Evolutionary conservation across 2,888 invertebrate genomes (phyloP).

Genomic region (Chelonus formosanus): DNA sequence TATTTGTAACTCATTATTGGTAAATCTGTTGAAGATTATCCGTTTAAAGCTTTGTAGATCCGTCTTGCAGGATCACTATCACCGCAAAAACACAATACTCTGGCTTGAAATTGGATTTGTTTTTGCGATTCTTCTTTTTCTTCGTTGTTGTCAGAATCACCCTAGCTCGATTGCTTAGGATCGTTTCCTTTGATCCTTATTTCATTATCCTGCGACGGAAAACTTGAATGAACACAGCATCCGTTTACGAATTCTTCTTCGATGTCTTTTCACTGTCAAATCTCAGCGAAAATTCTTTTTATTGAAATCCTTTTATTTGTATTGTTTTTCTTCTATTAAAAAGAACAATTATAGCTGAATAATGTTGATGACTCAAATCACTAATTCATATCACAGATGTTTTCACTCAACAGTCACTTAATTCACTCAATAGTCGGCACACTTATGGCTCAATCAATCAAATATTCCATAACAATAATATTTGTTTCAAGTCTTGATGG

Average conservation of each 20-base stretch:
- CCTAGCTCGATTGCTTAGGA: conserved; percentile 34
- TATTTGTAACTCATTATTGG: conserved; percentile 37
- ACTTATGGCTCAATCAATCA: too few relatives aligned
- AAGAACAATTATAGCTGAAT: too few relatives aligned
- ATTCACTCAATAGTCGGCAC: neutral
- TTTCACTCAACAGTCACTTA: neutral
- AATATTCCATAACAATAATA: neutral
- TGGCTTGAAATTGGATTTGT: conserved; percentile 18
- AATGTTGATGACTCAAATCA: neutral
- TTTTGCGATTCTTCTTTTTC: neutral
- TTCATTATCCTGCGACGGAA: conserved; percentile 59
- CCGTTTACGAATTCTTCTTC: conserved; percentile 60
- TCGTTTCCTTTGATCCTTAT: conserved; percentile 62
- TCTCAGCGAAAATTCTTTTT: conserved; percentile 62
- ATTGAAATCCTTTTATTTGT: conserved; percentile 50
- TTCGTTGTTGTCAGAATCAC: conserved; percentile 18
- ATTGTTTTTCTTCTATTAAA: neutral
- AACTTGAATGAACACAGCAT: conserved; percentile 45
- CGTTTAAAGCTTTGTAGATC: neutral
- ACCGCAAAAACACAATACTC: neutral
- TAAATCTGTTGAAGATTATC: conserved; percentile 13
- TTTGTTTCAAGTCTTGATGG: neutral
- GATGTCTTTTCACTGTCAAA: conserved; percentile 54
- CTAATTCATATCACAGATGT: conserved; percentile 11
- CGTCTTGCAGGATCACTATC: neutral